Evolutionary conservation across 1,140 invertebrate genomes (phyloP).

Genomic region (Zaprionus capensis): DNA sequence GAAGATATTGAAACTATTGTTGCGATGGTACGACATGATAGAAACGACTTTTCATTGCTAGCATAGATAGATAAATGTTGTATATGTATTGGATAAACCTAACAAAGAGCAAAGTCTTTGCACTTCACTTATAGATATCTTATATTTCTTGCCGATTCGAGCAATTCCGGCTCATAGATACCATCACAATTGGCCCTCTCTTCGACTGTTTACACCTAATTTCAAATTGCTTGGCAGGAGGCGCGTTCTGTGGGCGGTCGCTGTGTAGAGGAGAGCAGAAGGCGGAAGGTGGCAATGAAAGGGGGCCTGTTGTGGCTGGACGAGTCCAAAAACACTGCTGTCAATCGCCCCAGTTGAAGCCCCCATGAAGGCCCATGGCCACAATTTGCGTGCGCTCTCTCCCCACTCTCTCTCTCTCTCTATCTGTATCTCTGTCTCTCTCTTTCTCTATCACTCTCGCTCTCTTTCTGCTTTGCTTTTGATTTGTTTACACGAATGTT

Average conservation of each 20-base stretch:
- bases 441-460: background rate
- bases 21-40: no score
- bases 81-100: no score
- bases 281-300: no score
- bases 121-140: no score
- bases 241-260: conserved; percentile 2
- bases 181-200: no score
- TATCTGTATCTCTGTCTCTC: background rate
- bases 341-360: background rate
- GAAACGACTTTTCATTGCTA: no score
- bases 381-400: background rate
- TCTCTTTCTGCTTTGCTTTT: conserved; percentile 29
- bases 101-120: no score
- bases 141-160: no score
- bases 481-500: conserved; percentile 79
- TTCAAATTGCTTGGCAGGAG: background rate
- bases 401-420: background rate
- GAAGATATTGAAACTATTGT: no score
- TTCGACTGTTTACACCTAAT: background rate
- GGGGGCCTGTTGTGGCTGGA: background rate
- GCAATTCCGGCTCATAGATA: no score
- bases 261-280: background rate
- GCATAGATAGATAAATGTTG: no score
- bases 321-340: background rate
- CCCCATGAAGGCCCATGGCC: background rate